These are phyloP conservation scores for Hylaeus volcanicus DNA, from an alignment of 1,140 invertebrate genomes.

Conservation along the genomic window DNA sequence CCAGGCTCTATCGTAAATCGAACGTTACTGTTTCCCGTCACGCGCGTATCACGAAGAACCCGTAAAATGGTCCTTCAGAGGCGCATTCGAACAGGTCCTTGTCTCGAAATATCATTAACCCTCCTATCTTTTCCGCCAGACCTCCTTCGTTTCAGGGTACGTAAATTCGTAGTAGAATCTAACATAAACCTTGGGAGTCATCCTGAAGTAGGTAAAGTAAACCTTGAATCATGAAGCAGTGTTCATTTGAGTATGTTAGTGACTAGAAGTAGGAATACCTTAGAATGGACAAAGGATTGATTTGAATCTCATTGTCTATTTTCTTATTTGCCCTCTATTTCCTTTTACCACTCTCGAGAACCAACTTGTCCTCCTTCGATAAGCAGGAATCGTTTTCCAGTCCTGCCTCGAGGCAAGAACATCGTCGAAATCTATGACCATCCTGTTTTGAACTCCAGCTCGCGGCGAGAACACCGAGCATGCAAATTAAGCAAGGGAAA, in stretches of 20 bases:
- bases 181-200: too few relatives aligned
- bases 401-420: background rate
- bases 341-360: background rate
- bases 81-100: background rate
- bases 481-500: conserved; percentile 19
- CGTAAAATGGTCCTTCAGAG: background rate
- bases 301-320: too few relatives aligned
- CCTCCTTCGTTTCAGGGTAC: background rate
- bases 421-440: background rate
- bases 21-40: background rate
- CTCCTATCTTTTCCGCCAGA: background rate
- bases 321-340: too few relatives aligned
- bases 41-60: background rate
- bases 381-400: background rate
- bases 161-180: conserved; percentile 7
- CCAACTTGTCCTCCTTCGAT: background rate
- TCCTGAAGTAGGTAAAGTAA: too few relatives aligned
- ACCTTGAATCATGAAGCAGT: too few relatives aligned
- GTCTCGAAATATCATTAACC: conserved; percentile 22
- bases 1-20: background rate
- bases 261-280: too few relatives aligned
- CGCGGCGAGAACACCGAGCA: background rate
- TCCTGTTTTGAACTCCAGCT: background rate
- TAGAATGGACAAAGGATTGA: background rate
- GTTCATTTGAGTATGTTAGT: too few relatives aligned